These are phyloP conservation scores for Danio rerio DNA, from an alignment of 2,113 vertebrate species.

Conservation along the genomic window GRCz12tu NC_133183.1:61911001-61911500, in stretches of 20 bases:
- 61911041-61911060: too few relatives aligned
- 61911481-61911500: too few relatives aligned
- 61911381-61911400: background rate
- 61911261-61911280: conserved; percentile 80
- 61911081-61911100: too few relatives aligned
- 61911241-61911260: conserved; percentile 96
- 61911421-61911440: too few relatives aligned
- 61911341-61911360: conserved; percentile 88
- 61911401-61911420: background rate
- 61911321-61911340: conserved; percentile 72
- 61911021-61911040: too few relatives aligned
- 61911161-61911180: conserved; percentile 85
- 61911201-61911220: conserved; percentile 87
- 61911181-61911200: conserved; percentile 95
- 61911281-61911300: conserved; percentile 73
- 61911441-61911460: too few relatives aligned
- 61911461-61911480: too few relatives aligned
- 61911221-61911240: conserved; percentile 85
- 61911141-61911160: background rate
- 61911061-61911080: too few relatives aligned
- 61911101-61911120: too few relatives aligned
- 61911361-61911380: conserved; percentile 86
- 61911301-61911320: conserved; percentile 87
- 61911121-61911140: too few relatives aligned
- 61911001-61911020: too few relatives aligned